phyloP scores from a whole-genome alignment of 2,797 vertebrate genomes.

The Rhinella marina region DNA sequence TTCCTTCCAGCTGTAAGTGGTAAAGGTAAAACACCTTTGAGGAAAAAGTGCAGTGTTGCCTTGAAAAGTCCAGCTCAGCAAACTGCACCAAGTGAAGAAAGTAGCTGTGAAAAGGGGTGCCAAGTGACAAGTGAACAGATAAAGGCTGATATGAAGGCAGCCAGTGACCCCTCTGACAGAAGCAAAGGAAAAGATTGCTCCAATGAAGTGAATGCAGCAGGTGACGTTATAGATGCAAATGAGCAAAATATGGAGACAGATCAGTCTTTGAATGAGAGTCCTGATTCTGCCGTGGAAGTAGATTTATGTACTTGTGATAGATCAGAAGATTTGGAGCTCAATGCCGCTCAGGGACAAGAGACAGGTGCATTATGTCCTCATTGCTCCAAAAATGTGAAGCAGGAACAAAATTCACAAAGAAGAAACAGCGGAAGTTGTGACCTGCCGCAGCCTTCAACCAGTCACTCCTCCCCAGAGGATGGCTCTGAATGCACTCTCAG shows the following conservation, averaged over 20 bases:
- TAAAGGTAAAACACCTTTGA: slow-evolving; percentile 95
- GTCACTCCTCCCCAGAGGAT: slow-evolving; percentile 71
- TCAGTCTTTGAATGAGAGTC: slow-evolving; percentile 68
- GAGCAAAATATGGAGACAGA: slow-evolving; percentile 69
- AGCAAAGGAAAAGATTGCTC: slow-evolving; percentile 73
- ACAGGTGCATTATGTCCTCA: slow-evolving; percentile 73
- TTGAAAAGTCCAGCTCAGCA: slow-evolving; percentile 74
- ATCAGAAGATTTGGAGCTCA: slow-evolving; percentile 68
- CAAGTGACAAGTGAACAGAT: slow-evolving; percentile 99
- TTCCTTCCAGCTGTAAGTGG: slow-evolving; percentile 77
- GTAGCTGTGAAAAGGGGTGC: slow-evolving; percentile 96
- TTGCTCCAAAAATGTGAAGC: slow-evolving; percentile 74
- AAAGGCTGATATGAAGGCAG: slow-evolving; percentile 98
- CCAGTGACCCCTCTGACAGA: slow-evolving; percentile 83
- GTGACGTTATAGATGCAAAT: slow-evolving; percentile 69
- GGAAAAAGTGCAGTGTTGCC: slow-evolving; percentile 75
- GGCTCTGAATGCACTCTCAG: slow-evolving; percentile 77
- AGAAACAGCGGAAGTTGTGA: slow-evolving; percentile 73
- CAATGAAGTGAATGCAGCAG: slow-evolving; percentile 60
- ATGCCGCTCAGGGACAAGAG: slow-evolving; percentile 67
- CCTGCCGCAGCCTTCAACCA: slow-evolving; percentile 75
- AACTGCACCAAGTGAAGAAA: slow-evolving; percentile 74
- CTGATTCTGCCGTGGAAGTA: slow-evolving; percentile 67
- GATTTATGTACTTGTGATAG: slow-evolving; percentile 72
- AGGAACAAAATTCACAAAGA: slow-evolving; percentile 68